These are phyloP conservation scores for Sepiola atlantica DNA, from an alignment of 2,888 invertebrate species.

Conservation along the genomic window DNA sequence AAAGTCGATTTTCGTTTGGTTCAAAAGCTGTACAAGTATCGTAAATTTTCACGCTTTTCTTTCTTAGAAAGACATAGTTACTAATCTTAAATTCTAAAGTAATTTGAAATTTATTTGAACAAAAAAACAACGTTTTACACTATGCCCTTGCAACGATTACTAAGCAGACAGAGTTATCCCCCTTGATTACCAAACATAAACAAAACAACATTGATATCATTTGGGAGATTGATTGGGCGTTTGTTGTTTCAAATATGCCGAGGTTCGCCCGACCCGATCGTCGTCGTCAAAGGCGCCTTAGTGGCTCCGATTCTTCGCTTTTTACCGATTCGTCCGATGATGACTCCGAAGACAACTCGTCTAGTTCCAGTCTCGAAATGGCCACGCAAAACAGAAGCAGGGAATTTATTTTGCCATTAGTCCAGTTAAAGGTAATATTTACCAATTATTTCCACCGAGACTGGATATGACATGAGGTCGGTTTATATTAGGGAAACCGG, in stretches of 20 bases:
- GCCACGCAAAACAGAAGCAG: background rate
- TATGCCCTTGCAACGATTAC: background rate
- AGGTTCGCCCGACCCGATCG: background rate
- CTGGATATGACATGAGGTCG: too few species aligned
- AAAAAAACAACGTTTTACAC: too few species aligned
- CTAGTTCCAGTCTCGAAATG: background rate
- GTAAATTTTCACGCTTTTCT: too few species aligned
- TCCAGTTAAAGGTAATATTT: too few species aligned
- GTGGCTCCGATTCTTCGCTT: background rate
- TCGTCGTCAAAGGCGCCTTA: background rate
- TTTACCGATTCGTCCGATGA: background rate
- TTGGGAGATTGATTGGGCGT: background rate
- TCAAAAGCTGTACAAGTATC: too few species aligned
- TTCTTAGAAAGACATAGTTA: too few species aligned
- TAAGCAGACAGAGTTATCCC: background rate
- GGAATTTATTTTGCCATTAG: too few species aligned
- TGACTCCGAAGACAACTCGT: background rate
- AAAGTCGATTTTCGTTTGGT: too few species aligned
- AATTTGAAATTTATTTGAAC: too few species aligned
- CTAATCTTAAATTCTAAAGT: too few species aligned
- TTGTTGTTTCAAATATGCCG: background rate
- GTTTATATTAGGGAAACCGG: too few species aligned
- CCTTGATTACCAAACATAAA: background rate
- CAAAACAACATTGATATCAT: background rate
- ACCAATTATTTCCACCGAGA: too few species aligned